A percentile compares a stretch with the other conserved stretches of the same genome.
Conservation (phyloP, 2,888 invertebrate genomes). For the Mesorhabditis belari region DNA sequence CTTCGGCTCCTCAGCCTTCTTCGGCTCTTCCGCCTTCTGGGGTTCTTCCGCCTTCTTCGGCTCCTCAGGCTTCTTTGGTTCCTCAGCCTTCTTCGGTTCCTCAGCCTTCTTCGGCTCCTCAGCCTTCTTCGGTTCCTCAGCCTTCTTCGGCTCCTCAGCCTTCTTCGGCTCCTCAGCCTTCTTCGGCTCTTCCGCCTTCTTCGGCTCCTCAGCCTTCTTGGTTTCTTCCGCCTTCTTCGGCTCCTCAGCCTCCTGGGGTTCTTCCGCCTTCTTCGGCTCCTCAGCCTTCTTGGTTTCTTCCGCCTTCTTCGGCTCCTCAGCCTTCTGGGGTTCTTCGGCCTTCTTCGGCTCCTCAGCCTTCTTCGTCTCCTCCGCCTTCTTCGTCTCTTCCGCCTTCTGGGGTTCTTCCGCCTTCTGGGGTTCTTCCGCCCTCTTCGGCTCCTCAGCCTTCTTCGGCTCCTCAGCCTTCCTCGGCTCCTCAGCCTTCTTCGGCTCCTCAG, state of each 20-base stretch:
- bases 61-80: not conserved
- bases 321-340: not conserved
- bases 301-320: not conserved
- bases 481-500: not conserved
- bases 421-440: not conserved
- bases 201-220: slow-evolving; percentile 1
- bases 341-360: not conserved
- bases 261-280: slow-evolving; percentile 5
- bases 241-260: slow-evolving; percentile 2
- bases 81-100: not conserved
- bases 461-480: not conserved
- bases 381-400: not conserved
- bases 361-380: no score
- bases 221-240: slow-evolving; percentile 3
- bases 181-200: not conserved
- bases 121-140: slow-evolving; percentile 3
- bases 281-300: slow-evolving; percentile 2
- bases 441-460: slow-evolving; percentile 4
- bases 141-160: not conserved
- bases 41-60: not conserved
- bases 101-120: not conserved
- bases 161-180: not conserved
- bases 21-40: not conserved
- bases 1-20: not conserved
- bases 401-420: not conserved